Evolutionary conservation across 2,888 invertebrate species (phyloP).

Genomic region (Caenorhabditis imperialis): DNA sequence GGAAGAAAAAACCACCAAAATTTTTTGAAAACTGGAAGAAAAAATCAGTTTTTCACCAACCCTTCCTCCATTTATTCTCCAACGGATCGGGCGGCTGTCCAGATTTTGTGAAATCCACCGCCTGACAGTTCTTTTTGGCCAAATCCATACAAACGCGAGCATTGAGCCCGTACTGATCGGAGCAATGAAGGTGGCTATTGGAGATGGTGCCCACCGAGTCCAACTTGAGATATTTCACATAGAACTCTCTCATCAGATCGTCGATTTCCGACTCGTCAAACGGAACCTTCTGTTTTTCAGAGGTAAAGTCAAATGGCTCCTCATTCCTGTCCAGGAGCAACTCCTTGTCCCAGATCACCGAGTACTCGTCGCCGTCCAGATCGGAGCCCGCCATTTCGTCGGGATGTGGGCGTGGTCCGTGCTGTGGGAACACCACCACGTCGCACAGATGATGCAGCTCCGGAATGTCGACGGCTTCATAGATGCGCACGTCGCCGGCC

Average conservation of each 20-base stretch:
- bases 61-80: slow-evolving; percentile 50
- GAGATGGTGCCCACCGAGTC: slow-evolving; percentile 78
- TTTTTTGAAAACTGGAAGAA: background rate
- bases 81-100: slow-evolving; percentile 56
- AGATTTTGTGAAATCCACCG: slow-evolving; percentile 76
- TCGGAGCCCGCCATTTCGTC: slow-evolving; percentile 80
- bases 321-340: slow-evolving; percentile 77
- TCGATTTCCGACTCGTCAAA: slow-evolving; percentile 53
- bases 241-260: slow-evolving; percentile 74
- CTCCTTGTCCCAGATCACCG: slow-evolving; percentile 78
- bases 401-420: slow-evolving; percentile 79
- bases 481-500: slow-evolving; percentile 79
- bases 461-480: slow-evolving; percentile 74
- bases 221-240: slow-evolving; percentile 77
- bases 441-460: slow-evolving; percentile 77
- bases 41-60: too few relatives aligned
- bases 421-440: slow-evolving; percentile 79
- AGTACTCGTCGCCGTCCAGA: slow-evolving; percentile 80
- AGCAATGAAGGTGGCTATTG: slow-evolving; percentile 77
- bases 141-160: slow-evolving; percentile 69
- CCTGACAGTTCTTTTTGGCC: slow-evolving; percentile 75
- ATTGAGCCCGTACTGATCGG: slow-evolving; percentile 77
- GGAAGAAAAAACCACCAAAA: background rate
- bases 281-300: slow-evolving; percentile 46
- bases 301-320: slow-evolving; percentile 72